Conservation (phyloP, 2,888 invertebrate genomes). For the Arenicola marina region DNA sequence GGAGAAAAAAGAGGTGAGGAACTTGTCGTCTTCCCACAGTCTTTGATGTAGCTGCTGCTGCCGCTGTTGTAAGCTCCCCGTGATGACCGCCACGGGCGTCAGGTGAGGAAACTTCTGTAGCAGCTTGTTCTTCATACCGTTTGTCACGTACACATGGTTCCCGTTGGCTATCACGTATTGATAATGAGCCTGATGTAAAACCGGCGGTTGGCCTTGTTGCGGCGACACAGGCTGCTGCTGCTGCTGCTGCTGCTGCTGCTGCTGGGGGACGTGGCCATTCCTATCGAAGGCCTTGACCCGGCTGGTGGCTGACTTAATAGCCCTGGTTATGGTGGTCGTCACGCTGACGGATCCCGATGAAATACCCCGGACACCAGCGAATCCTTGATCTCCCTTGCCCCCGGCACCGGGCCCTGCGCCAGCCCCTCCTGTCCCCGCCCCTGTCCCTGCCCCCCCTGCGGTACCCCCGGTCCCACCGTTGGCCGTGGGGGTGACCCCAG, state of each 20-base stretch:
- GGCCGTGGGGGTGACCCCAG: background rate
- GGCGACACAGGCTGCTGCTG: background rate
- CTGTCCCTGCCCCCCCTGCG: background rate
- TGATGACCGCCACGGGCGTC: background rate
- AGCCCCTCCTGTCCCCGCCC: too few species aligned
- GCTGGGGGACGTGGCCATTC: slow-evolving; percentile 9
- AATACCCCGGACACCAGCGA: background rate
- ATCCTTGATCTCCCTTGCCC: too few species aligned
- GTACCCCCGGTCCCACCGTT: background rate
- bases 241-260: background rate
- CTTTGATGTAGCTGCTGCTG: background rate
- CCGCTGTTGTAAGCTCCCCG: too few species aligned
- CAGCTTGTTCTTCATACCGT: background rate
- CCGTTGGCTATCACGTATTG: background rate
- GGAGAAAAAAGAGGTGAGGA: slow-evolving; percentile 79
- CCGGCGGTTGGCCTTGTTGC: background rate
- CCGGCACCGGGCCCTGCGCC: too few species aligned
- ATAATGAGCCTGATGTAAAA: too few species aligned
- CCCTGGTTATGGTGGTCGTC: slow-evolving; percentile 30
- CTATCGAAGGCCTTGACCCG: slow-evolving; percentile 25
- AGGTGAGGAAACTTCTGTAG: background rate
- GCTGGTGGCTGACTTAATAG: slow-evolving; percentile 33
- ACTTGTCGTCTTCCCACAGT: slow-evolving; percentile 77
- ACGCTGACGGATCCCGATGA: slow-evolving; percentile 15
- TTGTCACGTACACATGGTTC: background rate